These are phyloP conservation scores for Bombyx mandarina DNA, from an alignment of 1,140 invertebrate genomes.

Conservation along the genomic window DNA sequence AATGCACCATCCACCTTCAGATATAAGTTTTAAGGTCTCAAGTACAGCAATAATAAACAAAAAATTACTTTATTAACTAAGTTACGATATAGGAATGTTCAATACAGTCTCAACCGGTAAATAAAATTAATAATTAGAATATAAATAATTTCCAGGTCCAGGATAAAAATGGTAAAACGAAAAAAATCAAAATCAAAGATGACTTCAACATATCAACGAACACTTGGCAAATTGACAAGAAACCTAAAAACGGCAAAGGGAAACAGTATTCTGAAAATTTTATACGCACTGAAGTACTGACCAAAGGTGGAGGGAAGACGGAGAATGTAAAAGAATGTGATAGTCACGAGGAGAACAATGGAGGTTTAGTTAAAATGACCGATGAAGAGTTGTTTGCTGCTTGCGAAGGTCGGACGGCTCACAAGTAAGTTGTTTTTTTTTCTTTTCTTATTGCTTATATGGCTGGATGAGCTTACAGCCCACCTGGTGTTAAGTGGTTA, in stretches of 20 bases:
- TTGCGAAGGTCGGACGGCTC: constrained; percentile 84
- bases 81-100: too few species aligned
- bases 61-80: too few species aligned
- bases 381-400: constrained; percentile 85
- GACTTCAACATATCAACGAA: constrained; percentile 51
- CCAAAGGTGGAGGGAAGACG: constrained; percentile 47
- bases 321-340: constrained; percentile 35
- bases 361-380: constrained; percentile 63
- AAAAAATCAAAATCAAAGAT: constrained; percentile 49
- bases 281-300: constrained; percentile 62
- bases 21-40: too few species aligned
- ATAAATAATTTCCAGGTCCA: constrained; percentile 30
- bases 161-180: constrained; percentile 53
- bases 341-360: constrained; percentile 25
- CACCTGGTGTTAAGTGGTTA: too few species aligned
- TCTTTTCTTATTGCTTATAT: too few species aligned
- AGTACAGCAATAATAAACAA: too few species aligned
- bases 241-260: constrained; percentile 22
- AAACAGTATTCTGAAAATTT: constrained; percentile 57
- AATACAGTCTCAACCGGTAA: background rate
- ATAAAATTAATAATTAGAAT: background rate
- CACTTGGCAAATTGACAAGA: constrained; percentile 44
- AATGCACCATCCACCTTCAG: too few species aligned
- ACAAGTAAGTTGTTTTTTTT: constrained; percentile 74
- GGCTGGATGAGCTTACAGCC: too few species aligned